Evolutionary conservation across 2,888 invertebrate genomes (phyloP).

Genomic region (Pimpla rufipes): DNA sequence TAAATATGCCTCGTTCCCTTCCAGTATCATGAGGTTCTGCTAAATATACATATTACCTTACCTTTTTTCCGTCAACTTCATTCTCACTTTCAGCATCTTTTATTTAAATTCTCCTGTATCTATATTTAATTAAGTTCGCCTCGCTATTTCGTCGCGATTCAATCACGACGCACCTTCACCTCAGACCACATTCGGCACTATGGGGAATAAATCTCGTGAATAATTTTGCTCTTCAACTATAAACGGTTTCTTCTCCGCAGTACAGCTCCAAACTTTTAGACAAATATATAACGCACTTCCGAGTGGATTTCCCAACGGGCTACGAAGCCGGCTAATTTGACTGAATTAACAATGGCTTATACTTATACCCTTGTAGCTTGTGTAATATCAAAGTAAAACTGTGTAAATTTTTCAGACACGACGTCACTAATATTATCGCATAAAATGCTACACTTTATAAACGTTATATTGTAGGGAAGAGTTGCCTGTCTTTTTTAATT

Average conservation of each 20-base stretch:
- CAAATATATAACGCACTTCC: slow-evolving; percentile 21
- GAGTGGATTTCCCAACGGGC: slow-evolving; percentile 25
- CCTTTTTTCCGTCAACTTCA: slow-evolving; percentile 32
- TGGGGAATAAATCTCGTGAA: slow-evolving; percentile 29
- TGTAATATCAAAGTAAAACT: neutral
- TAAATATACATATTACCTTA: slow-evolving; percentile 73
- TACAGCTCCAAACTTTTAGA: slow-evolving; percentile 14
- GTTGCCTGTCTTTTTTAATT: neutral
- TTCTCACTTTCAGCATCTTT: slow-evolving; percentile 47
- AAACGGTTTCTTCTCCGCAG: slow-evolving; percentile 4
- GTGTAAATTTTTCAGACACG: slow-evolving; percentile 1
- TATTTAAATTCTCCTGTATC: slow-evolving; percentile 38
- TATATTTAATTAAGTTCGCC: slow-evolving; percentile 28
- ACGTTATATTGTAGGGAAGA: neutral
- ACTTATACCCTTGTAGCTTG: slow-evolving; percentile 33
- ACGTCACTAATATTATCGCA: neutral
- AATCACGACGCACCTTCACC: slow-evolving; percentile 43
- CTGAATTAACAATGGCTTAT: slow-evolving; percentile 45
- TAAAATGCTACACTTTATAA: neutral
- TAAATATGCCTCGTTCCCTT: slow-evolving; percentile 40
- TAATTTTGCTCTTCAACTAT: slow-evolving; percentile 22
- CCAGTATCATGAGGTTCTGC: slow-evolving; percentile 77
- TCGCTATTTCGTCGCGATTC: slow-evolving; percentile 34
- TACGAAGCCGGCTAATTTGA: slow-evolving; percentile 25
- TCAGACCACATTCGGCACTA: slow-evolving; percentile 35